Base-by-base conservation (phyloP, 2,797 vertebrate genomes). In the Smutsia temminckii region DNA sequence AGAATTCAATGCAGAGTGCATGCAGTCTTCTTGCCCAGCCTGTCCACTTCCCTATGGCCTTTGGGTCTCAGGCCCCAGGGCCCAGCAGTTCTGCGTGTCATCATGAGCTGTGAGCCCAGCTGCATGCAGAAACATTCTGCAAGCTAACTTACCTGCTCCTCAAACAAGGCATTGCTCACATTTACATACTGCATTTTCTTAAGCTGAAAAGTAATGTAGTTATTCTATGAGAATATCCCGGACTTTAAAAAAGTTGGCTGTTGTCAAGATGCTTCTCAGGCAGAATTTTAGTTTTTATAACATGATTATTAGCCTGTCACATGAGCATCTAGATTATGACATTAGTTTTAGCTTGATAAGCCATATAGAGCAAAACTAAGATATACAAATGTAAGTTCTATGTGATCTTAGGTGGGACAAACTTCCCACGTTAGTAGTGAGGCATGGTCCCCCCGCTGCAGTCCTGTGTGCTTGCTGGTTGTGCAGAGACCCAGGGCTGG, bases 271-370 rank as follows among this genome's bases (percentile, higher is more conserved):
- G 17, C 27, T 94, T 93, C 75, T 68, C 42, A 66, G 59, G 59
- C 85, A 94, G 21, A 86, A 63, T 84, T 72, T 64, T 84, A 79
- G 64, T 49, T 94, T 75, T 90, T 80, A 40, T 20, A 51, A 53
- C 59, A 16, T 32, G 64, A 74, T 72, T 74, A 13, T 86, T 81
- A 59, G 66, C 72, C 64, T 20, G 10, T 69, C 12, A 13, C 40
- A 8, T 68, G 83, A 57, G 25, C 16, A 25, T 85, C 29, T 32
- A 57, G 11, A 79, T 80, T 69, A 29, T 42, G 25, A 17, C 12
- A 40, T 51, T 42, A 66, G 21, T 92, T 93, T 95, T 78, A 51
- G 16, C 64, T 94, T 85, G 55, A 40, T 83, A 53, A 61, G 34
- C 17, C 51, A 3, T 57, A 6, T 51, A 83, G 59, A 79, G 59